Conservation (phyloP, 1,140 invertebrate genomes). For the Goniozus legneri region DNA sequence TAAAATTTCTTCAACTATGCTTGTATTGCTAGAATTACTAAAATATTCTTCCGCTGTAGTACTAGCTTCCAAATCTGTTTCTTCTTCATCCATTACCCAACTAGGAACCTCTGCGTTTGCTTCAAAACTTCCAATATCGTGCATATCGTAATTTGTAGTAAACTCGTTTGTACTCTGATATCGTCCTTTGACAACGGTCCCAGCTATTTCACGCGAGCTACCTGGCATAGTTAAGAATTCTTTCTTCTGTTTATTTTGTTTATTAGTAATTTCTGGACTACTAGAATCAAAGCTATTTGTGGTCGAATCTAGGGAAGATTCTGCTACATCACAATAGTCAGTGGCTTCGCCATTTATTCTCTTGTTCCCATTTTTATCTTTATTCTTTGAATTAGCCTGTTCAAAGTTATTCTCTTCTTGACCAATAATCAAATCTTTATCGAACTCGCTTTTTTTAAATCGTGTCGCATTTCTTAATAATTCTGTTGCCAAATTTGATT, state of each 20-base stretch:
- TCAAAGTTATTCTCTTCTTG: constrained; percentile 50
- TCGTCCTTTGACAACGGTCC: constrained; percentile 46
- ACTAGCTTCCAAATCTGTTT: constrained; percentile 54
- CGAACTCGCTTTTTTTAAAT: constrained; percentile 44
- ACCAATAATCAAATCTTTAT: constrained; percentile 41
- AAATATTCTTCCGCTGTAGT: constrained; percentile 63
- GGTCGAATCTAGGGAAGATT: constrained; percentile 45
- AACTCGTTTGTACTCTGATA: constrained; percentile 50
- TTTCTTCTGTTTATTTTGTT: constrained; percentile 31
- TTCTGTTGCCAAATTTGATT: constrained; percentile 29
- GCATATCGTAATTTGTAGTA: constrained; percentile 34
- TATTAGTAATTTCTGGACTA: constrained; percentile 39
- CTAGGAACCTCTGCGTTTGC: constrained; percentile 43
- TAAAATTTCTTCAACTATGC: constrained; percentile 57
- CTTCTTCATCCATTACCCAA: constrained; percentile 51
- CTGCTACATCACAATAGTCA: too few relatives aligned
- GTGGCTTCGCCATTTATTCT: constrained; percentile 42
- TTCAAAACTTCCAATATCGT: constrained; percentile 44
- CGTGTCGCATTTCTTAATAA: constrained; percentile 45
- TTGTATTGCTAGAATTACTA: constrained; percentile 43
- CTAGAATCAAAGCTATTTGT: constrained; percentile 48
- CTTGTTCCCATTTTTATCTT: constrained; percentile 32
- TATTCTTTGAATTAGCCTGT: constrained; percentile 32
- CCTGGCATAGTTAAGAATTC: constrained; percentile 35
- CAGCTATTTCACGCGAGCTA: constrained; percentile 43